Percentiles rank a stretch among this genome's conserved stretches.
Conservation (phyloP, 2,113 vertebrate genomes). For the Rana temporaria region DNA sequence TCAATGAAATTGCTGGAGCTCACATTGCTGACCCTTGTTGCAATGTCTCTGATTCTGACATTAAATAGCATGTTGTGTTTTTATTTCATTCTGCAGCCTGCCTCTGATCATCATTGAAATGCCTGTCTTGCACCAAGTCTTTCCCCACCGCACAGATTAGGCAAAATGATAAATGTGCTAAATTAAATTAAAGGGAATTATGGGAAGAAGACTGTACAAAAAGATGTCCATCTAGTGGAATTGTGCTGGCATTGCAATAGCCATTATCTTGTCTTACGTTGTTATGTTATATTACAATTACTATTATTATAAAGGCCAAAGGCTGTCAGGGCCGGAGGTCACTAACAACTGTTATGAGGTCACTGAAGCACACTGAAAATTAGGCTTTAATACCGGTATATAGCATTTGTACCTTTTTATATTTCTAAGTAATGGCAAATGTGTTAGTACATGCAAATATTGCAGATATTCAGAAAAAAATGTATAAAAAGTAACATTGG, state of each 20-base stretch:
- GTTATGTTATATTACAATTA: no score
- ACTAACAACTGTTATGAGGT: no score
- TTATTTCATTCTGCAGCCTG: slow-evolving; percentile 10
- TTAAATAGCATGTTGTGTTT: neutral
- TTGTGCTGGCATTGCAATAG: neutral
- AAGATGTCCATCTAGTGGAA: slow-evolving; percentile 30
- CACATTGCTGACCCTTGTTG: neutral
- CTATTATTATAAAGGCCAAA: no score
- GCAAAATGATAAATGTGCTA: slow-evolving; percentile 9
- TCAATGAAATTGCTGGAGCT: neutral
- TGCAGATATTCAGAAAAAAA: no score
- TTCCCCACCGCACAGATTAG: slow-evolving; percentile 2
- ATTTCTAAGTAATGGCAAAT: no score
- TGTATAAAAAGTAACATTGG: no score
- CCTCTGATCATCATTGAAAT: neutral
- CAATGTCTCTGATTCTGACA: neutral
- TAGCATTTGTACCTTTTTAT: no score
- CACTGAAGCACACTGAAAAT: no score
- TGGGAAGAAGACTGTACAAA: neutral
- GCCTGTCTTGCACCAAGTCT: neutral
- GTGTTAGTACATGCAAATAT: no score
- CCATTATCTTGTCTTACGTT: no score
- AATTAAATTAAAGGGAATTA: slow-evolving; percentile 8
- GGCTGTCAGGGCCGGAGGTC: no score
- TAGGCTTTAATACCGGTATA: no score